Evolutionary conservation across 1,140 invertebrate genomes (phyloP).

Genomic region (Drosophila willistoni): DNA sequence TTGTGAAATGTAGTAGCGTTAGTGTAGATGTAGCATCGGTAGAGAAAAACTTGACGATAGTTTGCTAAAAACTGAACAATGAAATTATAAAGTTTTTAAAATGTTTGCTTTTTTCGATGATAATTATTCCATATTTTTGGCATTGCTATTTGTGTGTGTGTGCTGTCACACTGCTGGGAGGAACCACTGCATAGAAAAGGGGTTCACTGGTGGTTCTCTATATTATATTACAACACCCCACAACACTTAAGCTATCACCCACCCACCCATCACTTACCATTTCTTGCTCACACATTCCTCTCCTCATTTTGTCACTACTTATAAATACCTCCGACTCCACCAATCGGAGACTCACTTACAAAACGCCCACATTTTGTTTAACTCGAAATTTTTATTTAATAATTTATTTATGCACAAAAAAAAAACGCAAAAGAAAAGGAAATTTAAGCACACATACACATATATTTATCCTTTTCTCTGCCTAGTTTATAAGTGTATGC

Average conservation of each 20-base stretch:
- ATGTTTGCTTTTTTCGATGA: no score
- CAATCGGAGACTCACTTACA: not conserved
- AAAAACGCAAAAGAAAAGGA: not conserved
- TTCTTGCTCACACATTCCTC: not conserved
- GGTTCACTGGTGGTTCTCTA: not conserved
- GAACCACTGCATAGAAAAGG: not conserved
- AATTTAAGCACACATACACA: no score
- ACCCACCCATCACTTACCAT: not conserved
- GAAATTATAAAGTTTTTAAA: no score
- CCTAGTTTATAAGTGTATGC: slow-evolving; percentile 7
- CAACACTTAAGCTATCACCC: not conserved
- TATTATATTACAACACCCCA: not conserved
- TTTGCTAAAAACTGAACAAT: no score
- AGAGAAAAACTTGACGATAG: no score
- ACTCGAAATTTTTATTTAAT: slow-evolving; percentile 1
- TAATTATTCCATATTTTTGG: not conserved
- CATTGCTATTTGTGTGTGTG: slow-evolving; percentile 10
- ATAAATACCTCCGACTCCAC: not conserved
- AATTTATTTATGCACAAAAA: slow-evolving; percentile 18
- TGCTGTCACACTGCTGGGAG: slow-evolving; percentile 41
- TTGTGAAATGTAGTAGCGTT: no score
- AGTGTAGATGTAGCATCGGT: no score
- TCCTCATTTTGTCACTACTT: not conserved
- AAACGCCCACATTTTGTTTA: slow-evolving; percentile 3
- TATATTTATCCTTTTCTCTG: not conserved